phyloP scores from a whole-genome alignment of 2,888 invertebrate species.

The Eremobia ochroleuca region DNA sequence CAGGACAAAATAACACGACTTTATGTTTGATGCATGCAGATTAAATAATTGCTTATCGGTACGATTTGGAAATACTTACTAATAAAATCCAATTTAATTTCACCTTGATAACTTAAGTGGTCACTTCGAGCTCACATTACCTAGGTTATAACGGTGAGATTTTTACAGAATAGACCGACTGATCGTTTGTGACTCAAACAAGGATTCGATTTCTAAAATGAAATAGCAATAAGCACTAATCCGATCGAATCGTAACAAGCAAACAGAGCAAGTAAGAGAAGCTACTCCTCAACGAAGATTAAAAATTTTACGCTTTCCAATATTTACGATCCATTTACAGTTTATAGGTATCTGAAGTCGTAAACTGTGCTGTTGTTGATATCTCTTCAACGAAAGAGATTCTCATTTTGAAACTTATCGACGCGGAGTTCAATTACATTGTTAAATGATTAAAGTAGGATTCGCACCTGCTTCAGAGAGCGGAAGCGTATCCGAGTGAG shows the following conservation, averaged over 20 bases:
- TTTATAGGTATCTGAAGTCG: conserved; percentile 56
- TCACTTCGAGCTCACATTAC: no score
- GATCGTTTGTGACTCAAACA: neutral
- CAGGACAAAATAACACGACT: no score
- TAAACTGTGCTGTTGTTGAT: conserved; percentile 54
- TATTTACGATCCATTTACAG: conserved; percentile 60
- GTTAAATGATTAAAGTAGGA: conserved; percentile 10
- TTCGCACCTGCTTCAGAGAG: neutral
- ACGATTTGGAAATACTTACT: no score
- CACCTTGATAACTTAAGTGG: no score
- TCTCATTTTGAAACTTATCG: conserved; percentile 32
- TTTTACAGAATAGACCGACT: neutral
- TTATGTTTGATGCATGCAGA: no score
- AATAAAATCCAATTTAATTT: no score
- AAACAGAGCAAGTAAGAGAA: conserved; percentile 6
- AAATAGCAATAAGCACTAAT: conserved; percentile 12
- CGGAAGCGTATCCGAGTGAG: neutral
- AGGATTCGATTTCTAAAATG: neutral
- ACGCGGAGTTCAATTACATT: conserved; percentile 32
- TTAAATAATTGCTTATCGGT: no score
- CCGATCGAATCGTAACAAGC: conserved; percentile 15
- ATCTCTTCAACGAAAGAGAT: conserved; percentile 41
- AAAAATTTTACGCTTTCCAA: conserved; percentile 58
- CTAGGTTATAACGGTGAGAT: no score
- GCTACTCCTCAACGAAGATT: conserved; percentile 50